These are phyloP conservation scores for Adoxophyes honmai DNA, from an alignment of 1,140 invertebrate genomes.

Conservation along the genomic window DNA sequence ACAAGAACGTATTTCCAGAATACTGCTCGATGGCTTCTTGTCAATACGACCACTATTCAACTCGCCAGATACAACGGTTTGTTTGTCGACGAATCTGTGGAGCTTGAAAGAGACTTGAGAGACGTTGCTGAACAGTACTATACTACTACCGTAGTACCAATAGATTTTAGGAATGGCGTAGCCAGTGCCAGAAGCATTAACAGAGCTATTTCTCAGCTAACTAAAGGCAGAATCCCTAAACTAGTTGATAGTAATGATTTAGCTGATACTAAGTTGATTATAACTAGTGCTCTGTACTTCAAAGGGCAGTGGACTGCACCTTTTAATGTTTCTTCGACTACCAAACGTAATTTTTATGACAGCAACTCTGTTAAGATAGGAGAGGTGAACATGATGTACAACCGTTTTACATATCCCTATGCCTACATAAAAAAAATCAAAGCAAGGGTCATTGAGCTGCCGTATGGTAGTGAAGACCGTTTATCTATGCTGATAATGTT, in stretches of 20 bases:
- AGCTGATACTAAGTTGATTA: constrained; percentile 79
- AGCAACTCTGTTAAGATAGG: constrained; percentile 71
- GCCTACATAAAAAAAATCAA: constrained; percentile 76
- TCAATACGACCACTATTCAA: constrained; percentile 55
- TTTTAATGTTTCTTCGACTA: constrained; percentile 83
- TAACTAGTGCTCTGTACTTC: constrained; percentile 90
- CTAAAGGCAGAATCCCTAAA: constrained; percentile 82
- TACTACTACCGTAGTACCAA: constrained; percentile 72
- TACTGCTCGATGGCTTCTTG: constrained; percentile 53
- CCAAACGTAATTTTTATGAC: constrained; percentile 73
- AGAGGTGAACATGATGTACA: constrained; percentile 81
- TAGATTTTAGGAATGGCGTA: constrained; percentile 79
- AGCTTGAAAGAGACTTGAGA: constrained; percentile 47
- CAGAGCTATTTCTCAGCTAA: constrained; percentile 79
- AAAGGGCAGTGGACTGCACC: constrained; percentile 87
- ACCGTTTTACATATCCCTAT: constrained; percentile 75
- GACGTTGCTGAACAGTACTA: constrained; percentile 67
- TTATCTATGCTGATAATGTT: constrained; percentile 84
- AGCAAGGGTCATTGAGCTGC: constrained; percentile 83
- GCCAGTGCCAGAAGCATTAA: constrained; percentile 80
- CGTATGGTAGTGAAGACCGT: constrained; percentile 81
- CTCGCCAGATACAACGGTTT: constrained; percentile 55
- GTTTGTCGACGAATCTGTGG: constrained; percentile 40
- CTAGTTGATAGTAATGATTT: constrained; percentile 76
- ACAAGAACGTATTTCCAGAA: constrained; percentile 50